Evolutionary conservation across 2,888 invertebrate genomes (phyloP).

Genomic region (Mythimna ferrago): DNA sequence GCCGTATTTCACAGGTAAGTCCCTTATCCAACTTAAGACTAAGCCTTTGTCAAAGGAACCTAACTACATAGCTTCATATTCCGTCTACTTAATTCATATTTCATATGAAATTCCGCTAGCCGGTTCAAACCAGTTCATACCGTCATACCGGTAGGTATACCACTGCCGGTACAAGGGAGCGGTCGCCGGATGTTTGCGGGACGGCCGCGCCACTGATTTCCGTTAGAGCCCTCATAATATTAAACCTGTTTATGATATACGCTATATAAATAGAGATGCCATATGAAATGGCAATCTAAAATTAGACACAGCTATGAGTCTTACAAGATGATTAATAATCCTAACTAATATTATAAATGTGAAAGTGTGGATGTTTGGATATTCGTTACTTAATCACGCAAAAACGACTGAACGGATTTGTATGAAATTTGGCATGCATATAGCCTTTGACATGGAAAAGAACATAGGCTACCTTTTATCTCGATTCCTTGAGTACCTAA

Average conservation of each 20-base stretch:
- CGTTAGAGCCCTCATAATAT: slow-evolving; percentile 24
- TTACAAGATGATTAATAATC: too few species aligned
- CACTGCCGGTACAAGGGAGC: slow-evolving; percentile 21
- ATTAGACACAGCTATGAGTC: too few species aligned
- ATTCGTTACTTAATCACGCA: too few species aligned
- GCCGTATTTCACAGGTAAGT: background rate
- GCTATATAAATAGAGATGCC: too few species aligned
- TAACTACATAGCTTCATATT: background rate
- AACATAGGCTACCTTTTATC: too few species aligned
- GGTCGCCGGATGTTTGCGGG: slow-evolving; percentile 55
- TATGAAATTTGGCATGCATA: too few species aligned
- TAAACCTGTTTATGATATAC: slow-evolving; percentile 9
- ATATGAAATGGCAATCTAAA: too few species aligned
- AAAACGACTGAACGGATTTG: too few species aligned
- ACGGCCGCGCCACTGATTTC: slow-evolving; percentile 53
- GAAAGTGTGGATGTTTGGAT: too few species aligned
- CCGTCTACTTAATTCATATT: slow-evolving; percentile 19
- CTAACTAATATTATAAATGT: too few species aligned
- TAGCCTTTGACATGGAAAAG: too few species aligned
- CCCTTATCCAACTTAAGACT: background rate
- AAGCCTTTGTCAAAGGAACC: background rate
- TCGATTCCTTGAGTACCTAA: too few species aligned
- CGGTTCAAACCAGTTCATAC: slow-evolving; percentile 24
- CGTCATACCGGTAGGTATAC: slow-evolving; percentile 9
- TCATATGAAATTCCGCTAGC: slow-evolving; percentile 1